These are phyloP conservation scores for Mustelus asterias DNA, from an alignment of 2,113 vertebrate species.

Conservation along the genomic window DNA sequence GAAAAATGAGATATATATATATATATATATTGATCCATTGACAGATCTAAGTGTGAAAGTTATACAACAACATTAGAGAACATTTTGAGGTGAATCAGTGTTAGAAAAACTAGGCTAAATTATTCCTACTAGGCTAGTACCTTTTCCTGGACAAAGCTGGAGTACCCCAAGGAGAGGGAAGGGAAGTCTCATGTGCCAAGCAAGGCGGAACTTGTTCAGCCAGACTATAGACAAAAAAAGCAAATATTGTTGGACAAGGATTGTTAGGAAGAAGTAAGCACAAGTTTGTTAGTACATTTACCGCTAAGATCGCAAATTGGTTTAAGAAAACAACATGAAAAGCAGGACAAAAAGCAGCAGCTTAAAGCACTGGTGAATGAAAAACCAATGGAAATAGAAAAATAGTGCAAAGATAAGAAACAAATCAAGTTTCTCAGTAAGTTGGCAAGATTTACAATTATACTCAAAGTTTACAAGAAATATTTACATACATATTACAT, in stretches of 20 bases:
- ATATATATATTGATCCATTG: not conserved
- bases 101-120: not conserved
- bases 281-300: slow-evolving; percentile 60
- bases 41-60: not conserved
- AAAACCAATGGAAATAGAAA: not conserved
- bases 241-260: slow-evolving; percentile 60
- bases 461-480: not conserved
- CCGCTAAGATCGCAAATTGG: slow-evolving; percentile 28
- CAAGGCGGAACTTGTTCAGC: slow-evolving; percentile 97
- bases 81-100: not conserved
- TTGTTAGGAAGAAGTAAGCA: slow-evolving; percentile 57
- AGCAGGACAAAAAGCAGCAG: slow-evolving; percentile 21
- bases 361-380: not conserved
- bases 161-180: slow-evolving; percentile 99
- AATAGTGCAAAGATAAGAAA: not conserved
- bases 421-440: not conserved
- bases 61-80: not conserved
- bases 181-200: slow-evolving; percentile 96
- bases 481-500: not conserved
- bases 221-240: slow-evolving; percentile 74
- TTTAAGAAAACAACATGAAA: slow-evolving; percentile 20
- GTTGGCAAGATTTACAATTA: not conserved
- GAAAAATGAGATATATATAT: no score
- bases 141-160: slow-evolving; percentile 98
- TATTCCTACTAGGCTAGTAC: slow-evolving; percentile 61